These are phyloP conservation scores for Gobionotothen gibberifrons DNA, from an alignment of 2,797 vertebrate genomes.

Conservation along the genomic window DNA sequence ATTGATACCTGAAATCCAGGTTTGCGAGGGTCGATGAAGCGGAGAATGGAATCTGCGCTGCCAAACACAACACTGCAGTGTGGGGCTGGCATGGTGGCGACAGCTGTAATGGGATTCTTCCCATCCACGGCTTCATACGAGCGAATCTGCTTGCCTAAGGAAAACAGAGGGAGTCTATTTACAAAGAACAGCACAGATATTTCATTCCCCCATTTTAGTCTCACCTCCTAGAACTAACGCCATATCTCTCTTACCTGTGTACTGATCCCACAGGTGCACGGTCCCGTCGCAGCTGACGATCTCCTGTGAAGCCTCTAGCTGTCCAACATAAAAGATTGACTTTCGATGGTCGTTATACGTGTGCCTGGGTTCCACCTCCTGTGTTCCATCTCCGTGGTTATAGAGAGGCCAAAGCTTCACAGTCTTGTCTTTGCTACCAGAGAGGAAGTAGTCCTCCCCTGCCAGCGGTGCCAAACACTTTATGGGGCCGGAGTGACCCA, in stretches of 20 bases:
- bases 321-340: conserved; percentile 93
- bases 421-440: conserved; percentile 96
- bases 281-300: conserved; percentile 98
- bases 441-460: conserved; percentile 96
- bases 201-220: neutral
- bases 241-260: conserved; percentile 85
- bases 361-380: conserved; percentile 88
- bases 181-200: conserved; percentile 6
- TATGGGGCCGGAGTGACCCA: conserved; percentile 90
- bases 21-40: conserved; percentile 96
- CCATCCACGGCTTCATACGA: conserved; percentile 91
- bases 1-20: conserved; percentile 93
- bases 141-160: conserved; percentile 91
- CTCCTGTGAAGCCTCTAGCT: conserved; percentile 91
- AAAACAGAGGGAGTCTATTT: conserved; percentile 17
- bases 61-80: conserved; percentile 93
- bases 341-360: conserved; percentile 92
- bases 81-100: conserved; percentile 94
- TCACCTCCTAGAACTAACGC: neutral
- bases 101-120: conserved; percentile 94
- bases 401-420: conserved; percentile 97
- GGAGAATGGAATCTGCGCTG: conserved; percentile 94
- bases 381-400: conserved; percentile 94
- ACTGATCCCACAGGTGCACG: conserved; percentile 97
- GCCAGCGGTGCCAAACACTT: conserved; percentile 92